phyloP scores from a whole-genome alignment of 2,113 vertebrate species.

The Erinaceus europaeus region DNA sequence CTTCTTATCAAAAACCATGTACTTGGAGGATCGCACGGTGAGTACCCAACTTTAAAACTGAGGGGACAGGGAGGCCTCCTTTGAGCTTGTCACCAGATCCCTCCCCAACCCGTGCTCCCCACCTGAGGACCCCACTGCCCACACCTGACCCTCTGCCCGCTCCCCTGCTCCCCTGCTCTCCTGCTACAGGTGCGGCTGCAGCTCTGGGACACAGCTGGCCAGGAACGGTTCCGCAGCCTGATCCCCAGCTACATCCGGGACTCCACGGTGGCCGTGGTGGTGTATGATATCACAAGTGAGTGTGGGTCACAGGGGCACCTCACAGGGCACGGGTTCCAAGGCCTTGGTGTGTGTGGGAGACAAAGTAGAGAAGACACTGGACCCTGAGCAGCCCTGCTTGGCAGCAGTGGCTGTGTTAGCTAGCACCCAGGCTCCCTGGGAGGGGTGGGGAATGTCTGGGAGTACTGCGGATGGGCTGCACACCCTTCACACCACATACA shows the following conservation, averaged over 20 bases:
- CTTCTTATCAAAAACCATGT: conserved; percentile 97
- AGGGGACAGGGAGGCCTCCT: not conserved
- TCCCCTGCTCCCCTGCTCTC: not conserved
- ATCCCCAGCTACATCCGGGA: conserved; percentile 96
- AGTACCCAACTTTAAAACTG: conserved; percentile 60
- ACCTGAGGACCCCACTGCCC: not conserved
- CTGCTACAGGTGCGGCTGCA: conserved; percentile 90
- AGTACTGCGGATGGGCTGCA: not conserved
- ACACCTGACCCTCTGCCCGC: not conserved
- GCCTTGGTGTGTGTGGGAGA: fast-evolving
- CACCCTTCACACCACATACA: not conserved
- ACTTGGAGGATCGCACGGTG: conserved; percentile 95
- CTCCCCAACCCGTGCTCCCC: not conserved
- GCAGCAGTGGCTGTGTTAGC: not conserved
- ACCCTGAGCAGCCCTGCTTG: too few species aligned
- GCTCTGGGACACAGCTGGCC: conserved; percentile 95
- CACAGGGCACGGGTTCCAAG: not conserved
- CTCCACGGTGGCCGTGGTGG: conserved; percentile 94
- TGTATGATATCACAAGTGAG: conserved; percentile 96
- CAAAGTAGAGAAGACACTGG: not conserved
- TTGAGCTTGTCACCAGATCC: not conserved
- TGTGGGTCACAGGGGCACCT: not conserved
- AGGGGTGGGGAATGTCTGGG: too few species aligned
- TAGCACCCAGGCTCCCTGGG: not conserved
- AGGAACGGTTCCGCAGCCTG: conserved; percentile 95